These are phyloP conservation scores for Nymphalis urticae DNA, from an alignment of 2,888 invertebrate species.

Conservation along the genomic window DNA sequence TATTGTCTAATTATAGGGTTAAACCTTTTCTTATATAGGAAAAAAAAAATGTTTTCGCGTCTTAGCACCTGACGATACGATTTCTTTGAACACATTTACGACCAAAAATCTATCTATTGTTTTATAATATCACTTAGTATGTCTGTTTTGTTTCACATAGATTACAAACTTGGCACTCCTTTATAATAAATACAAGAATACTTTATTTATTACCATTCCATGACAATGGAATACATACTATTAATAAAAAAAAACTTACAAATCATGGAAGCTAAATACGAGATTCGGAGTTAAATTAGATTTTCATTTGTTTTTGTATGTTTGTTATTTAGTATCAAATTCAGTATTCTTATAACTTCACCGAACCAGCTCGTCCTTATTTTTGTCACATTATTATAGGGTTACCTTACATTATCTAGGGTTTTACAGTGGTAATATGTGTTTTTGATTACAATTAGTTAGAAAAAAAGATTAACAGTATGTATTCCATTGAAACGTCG, in stretches of 20 bases:
- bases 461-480: too few relatives aligned
- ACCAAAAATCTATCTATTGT: conserved; percentile 1
- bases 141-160: background rate
- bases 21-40: conserved; percentile 2
- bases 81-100: conserved; percentile 21
- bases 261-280: too few relatives aligned
- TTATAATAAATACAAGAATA: background rate
- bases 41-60: conserved; percentile 19
- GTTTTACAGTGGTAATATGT: too few relatives aligned
- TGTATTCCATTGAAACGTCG: too few relatives aligned
- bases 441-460: too few relatives aligned
- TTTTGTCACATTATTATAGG: too few relatives aligned
- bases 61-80: conserved; percentile 21
- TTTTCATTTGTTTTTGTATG: too few relatives aligned
- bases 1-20: conserved; percentile 15
- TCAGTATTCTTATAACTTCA: too few relatives aligned
- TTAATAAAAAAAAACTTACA: background rate
- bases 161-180: conserved; percentile 4
- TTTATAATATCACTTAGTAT: background rate
- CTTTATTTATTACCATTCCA: background rate
- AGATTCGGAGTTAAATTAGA: too few relatives aligned
- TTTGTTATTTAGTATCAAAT: too few relatives aligned
- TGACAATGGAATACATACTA: background rate
- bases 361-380: too few relatives aligned
- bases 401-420: too few relatives aligned